Base-by-base conservation (phyloP, 2,113 vertebrate species). In the Microtus montanus region DNA sequence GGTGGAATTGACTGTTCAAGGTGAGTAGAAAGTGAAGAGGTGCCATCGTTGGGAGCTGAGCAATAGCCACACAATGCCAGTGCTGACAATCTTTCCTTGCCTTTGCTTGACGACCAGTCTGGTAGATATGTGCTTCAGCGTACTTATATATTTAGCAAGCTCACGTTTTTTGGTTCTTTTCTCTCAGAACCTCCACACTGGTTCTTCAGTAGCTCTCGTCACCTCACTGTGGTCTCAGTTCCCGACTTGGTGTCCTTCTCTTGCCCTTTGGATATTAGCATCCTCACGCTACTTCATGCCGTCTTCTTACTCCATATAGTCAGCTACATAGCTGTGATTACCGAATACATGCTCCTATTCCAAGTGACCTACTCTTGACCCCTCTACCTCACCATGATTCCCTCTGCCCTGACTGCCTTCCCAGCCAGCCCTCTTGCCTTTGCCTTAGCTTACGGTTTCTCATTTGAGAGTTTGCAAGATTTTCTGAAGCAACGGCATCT, bases 1-100 rank as follows among this genome's bases (percentile, higher is more conserved):
- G 78, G 96, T 98, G 95, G 26, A 98, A 44, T 93, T 98, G 87
- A 78, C 90, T 95, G 89, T 98, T 91, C 87, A 98, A 98, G 98
- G 98, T 98, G 94, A 97, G 98, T 95, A 93, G 33, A 95, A 82
- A 4, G n/a, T 87, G 70, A 61, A 0, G 44, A 74, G 28, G 1
- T 30, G 28, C 2, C 22, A 1, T 38, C 7, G 1, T 20, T 77
- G 20, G n/a, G 20, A 66, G 58, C 19, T n/a, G 47, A 14, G 47
- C 44, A 63, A 10, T 7, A 47, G 35, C 3, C 33, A 90, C 20
- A 47, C 13, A 44, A 7, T 6, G 64, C 94, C 33, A 20, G 8
- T 58, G 87, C 10, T 73, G 49, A 33, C 66, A 49, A 58, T 11
- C 8, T 68, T 94, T 58, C 64, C 5, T 26, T 70, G 5, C 19